These are phyloP conservation scores for Stichodactyla mertensii DNA, from an alignment of 64 coral and sea anemone genomes.

Conservation along the genomic window DNA sequence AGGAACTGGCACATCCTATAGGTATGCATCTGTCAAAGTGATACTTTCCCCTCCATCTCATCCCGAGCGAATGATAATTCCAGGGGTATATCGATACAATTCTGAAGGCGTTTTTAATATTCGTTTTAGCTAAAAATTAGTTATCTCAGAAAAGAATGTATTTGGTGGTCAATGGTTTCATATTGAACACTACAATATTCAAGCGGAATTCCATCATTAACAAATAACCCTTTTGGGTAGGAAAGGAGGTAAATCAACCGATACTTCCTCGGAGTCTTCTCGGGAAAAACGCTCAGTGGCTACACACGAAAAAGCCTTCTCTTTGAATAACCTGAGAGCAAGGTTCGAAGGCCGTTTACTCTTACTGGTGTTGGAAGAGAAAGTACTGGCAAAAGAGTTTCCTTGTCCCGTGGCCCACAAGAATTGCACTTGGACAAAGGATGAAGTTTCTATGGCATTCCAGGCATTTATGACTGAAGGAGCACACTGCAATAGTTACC, in stretches of 20 bases:
- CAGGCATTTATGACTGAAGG: neutral
- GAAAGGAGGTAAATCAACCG: too few species aligned
- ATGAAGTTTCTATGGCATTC: neutral
- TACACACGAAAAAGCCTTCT: too few species aligned
- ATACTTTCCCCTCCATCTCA: neutral
- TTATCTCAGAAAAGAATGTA: too few species aligned
- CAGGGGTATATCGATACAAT: too few species aligned
- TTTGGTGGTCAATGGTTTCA: too few species aligned
- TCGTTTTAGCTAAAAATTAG: too few species aligned
- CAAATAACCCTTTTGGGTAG: too few species aligned
- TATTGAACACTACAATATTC: too few species aligned
- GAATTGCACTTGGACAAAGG: neutral
- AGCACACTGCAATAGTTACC: neutral
- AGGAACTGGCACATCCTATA: constrained; percentile 9
- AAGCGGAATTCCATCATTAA: too few species aligned
- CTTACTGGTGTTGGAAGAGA: constrained; percentile 24
- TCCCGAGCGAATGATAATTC: neutral
- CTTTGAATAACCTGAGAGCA: neutral
- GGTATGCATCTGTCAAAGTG: constrained; percentile 4
- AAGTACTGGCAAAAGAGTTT: neutral
- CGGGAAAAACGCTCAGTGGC: too few species aligned
- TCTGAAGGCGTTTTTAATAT: too few species aligned
- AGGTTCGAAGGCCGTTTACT: constrained; percentile 2
- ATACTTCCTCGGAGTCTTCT: too few species aligned
- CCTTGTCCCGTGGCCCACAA: neutral